Evolutionary conservation across 1,140 invertebrate species (phyloP), one percentile per base, ranked within the genome.

Genomic region (Formica selysi): DNA sequence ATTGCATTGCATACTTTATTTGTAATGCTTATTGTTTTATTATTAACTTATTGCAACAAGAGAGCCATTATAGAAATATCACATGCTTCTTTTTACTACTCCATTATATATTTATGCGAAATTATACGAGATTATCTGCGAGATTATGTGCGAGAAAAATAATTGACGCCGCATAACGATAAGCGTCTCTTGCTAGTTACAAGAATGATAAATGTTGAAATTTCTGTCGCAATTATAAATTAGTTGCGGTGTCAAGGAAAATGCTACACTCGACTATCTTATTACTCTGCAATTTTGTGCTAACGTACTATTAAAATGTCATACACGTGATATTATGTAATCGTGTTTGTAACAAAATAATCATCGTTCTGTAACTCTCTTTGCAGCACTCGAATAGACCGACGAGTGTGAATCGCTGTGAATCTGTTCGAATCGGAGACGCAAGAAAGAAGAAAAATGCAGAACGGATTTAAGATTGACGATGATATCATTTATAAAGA

Each of bases 401-500:
- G 26, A 57, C 70, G 26, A 44, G 19, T 22, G n/a, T 29, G 57
- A 64, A 51, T 59, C 36, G 36, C 22, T 26, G 74, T 64, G 11
- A 64, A 51, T 64, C 41, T 10, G 26, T 76, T 57, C 38, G n/a
- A 32, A 44, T 78, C 44, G 32, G 10, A 65, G 7, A 76, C 13
- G 41, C 41, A 5, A 85, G 38, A 38, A 26, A 10, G 10, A 61
- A 48, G n/a, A 19, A 76, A 44, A 29, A 90, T 87, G 88, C 89
- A 85, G 76, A 79, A 76, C 64, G 51, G 13, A 73, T 81, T 29
- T 62, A 62, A 87, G 26, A 48, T 80, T 51, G 80, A 76, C 13
- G 85, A 85, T 44, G 44, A 81, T 51, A 71, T 90, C 84, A 57
- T 96, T 44, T 96, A 96, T 93, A 97, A 96, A 94, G 96, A 97